phyloP scores from a whole-genome alignment of 1,140 invertebrate genomes.

The Papilio machaon region DNA sequence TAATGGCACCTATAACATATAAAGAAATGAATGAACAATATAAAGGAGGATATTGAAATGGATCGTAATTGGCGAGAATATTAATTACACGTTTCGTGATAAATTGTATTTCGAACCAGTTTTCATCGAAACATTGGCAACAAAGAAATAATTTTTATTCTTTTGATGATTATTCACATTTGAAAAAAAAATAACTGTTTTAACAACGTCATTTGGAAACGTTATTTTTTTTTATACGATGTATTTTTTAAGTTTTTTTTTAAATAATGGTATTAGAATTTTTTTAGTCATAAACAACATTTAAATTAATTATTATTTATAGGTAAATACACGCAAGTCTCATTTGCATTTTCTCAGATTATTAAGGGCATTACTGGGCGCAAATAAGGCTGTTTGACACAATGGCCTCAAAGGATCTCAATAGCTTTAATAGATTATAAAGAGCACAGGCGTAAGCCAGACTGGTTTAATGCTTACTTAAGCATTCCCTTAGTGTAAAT shows the following conservation, averaged over 20 bases:
- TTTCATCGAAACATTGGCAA: background rate
- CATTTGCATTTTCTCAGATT: background rate
- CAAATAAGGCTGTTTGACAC: background rate
- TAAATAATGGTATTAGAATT: too few species aligned
- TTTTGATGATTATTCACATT: background rate
- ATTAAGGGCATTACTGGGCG: background rate
- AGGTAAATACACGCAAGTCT: background rate
- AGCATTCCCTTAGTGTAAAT: too few species aligned
- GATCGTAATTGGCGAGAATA: background rate
- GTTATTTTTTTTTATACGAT: too few species aligned
- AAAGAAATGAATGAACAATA: background rate
- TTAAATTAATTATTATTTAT: background rate
- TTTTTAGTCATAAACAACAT: background rate
- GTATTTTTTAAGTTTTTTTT: too few species aligned
- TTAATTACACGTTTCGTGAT: background rate
- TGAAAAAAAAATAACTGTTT: background rate
- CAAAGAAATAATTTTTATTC: background rate
- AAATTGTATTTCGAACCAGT: conserved; percentile 10
- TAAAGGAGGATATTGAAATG: background rate
- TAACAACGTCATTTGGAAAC: background rate
- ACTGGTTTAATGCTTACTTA: too few species aligned
- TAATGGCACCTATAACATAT: background rate
- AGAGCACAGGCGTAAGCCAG: too few species aligned
- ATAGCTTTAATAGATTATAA: background rate
- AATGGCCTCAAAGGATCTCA: background rate